phyloP scores from a whole-genome alignment of 2,888 invertebrate genomes.

The Alloplasta piceator region DNA sequence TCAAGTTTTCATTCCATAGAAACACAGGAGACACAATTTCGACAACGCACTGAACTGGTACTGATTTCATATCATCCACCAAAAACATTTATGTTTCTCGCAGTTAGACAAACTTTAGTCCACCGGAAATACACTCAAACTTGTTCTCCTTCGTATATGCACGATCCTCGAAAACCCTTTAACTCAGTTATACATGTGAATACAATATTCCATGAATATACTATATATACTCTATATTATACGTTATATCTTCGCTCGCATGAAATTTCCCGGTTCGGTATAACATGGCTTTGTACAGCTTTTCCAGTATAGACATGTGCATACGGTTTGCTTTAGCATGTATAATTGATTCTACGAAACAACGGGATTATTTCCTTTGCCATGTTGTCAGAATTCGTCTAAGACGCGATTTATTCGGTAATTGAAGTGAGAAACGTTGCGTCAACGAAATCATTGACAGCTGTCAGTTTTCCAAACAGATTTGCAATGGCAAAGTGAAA shows the following conservation, averaged over 20 bases:
- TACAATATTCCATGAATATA: conserved; percentile 18
- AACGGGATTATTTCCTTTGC: no score
- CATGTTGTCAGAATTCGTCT: no score
- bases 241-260: conserved; percentile 4
- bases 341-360: no score
- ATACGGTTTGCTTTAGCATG: conserved; percentile 15
- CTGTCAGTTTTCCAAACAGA: no score
- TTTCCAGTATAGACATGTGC: conserved; percentile 31
- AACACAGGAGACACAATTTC: no score
- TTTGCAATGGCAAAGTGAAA: no score
- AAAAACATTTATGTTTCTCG: background rate
- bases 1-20: no score
- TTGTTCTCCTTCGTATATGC: background rate
- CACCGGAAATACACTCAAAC: conserved; percentile 8
- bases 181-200: conserved; percentile 33
- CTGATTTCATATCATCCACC: no score
- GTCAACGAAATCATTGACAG: no score
- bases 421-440: no score
- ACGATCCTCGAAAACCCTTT: conserved; percentile 22
- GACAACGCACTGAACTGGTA: no score
- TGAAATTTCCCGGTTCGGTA: conserved; percentile 50
- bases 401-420: no score
- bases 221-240: conserved; percentile 2
- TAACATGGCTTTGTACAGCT: conserved; percentile 43
- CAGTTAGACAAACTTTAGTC: conserved; percentile 4